These are phyloP conservation scores for Chaenodraco wilsoni DNA, from an alignment of 2,797 vertebrate species.

Conservation along the genomic window DNA sequence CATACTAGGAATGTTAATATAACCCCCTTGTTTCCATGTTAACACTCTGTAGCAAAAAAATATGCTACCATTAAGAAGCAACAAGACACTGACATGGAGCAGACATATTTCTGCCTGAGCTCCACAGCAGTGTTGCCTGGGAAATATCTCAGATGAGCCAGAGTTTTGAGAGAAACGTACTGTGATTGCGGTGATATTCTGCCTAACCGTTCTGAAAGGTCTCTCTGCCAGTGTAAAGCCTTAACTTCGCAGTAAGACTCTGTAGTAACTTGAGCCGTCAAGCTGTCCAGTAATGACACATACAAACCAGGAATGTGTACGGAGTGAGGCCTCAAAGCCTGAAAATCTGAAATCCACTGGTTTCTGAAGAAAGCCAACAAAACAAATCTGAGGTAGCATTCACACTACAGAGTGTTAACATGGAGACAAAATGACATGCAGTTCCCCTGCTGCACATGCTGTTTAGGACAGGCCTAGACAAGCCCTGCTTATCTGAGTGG, in stretches of 20 bases:
- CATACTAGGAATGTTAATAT: neutral
- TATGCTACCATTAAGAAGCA: neutral
- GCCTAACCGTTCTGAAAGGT: neutral
- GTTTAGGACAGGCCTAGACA: constrained; percentile 60
- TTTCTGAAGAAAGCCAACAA: constrained; percentile 1
- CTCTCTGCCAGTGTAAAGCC: constrained; percentile 11
- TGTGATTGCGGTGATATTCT: neutral
- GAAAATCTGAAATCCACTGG: constrained; percentile 1
- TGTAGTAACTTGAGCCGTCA: constrained; percentile 15
- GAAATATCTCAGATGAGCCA: constrained; percentile 5
- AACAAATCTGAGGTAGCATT: constrained; percentile 6
- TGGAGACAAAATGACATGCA: constrained; percentile 36
- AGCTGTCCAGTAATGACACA: constrained; percentile 1
- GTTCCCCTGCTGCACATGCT: constrained; percentile 31
- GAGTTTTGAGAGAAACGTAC: constrained; percentile 5
- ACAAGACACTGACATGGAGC: neutral
- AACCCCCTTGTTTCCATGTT: neutral
- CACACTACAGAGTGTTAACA: constrained; percentile 13
- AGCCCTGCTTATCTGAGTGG: constrained; percentile 43
- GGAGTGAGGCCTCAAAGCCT: neutral
- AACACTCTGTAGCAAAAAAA: too few species aligned
- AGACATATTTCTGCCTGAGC: neutral
- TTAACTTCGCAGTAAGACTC: neutral
- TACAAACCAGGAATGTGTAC: neutral
- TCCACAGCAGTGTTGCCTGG: neutral